Conservation (phyloP, 92 coral and sea anemone species). For the Paragorgia papillata region DNA sequence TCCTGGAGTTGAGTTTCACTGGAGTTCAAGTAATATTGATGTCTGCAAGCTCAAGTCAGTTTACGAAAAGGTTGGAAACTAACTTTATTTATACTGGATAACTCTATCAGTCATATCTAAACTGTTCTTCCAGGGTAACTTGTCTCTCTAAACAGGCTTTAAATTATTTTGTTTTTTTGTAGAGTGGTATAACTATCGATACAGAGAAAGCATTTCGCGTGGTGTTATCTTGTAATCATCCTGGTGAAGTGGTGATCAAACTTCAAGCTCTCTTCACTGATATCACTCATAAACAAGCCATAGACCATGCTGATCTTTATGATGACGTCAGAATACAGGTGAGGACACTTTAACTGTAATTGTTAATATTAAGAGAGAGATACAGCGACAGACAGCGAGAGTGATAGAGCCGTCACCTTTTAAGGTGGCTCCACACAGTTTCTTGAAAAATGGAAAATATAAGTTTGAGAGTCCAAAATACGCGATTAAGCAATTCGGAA, state of each 20-base stretch:
- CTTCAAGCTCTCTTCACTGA: slow-evolving; percentile 71
- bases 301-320: slow-evolving; percentile 53
- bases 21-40: slow-evolving; percentile 91
- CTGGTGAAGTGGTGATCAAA: slow-evolving; percentile 86
- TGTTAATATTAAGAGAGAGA: background rate
- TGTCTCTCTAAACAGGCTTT: background rate
- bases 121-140: no score
- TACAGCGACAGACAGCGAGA: background rate
- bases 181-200: slow-evolving; percentile 94
- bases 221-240: slow-evolving; percentile 75
- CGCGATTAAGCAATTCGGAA: no score
- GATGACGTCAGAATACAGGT: slow-evolving; percentile 98
- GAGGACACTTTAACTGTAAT: background rate
- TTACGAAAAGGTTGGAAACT: slow-evolving; percentile 76
- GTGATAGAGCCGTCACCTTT: no score
- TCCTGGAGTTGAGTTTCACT: slow-evolving; percentile 84
- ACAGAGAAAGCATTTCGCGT: slow-evolving; percentile 88
- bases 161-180: background rate
- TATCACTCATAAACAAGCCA: slow-evolving; percentile 67
- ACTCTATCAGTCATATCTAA: no score
- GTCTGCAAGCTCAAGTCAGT: slow-evolving; percentile 95
- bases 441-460: no score
- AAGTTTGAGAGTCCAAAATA: no score
- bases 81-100: no score
- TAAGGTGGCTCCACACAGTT: no score